These are phyloP conservation scores for Leptinotarsa defecta DNA, from an alignment of 1,140 invertebrate genomes.

Conservation along the genomic window DNA sequence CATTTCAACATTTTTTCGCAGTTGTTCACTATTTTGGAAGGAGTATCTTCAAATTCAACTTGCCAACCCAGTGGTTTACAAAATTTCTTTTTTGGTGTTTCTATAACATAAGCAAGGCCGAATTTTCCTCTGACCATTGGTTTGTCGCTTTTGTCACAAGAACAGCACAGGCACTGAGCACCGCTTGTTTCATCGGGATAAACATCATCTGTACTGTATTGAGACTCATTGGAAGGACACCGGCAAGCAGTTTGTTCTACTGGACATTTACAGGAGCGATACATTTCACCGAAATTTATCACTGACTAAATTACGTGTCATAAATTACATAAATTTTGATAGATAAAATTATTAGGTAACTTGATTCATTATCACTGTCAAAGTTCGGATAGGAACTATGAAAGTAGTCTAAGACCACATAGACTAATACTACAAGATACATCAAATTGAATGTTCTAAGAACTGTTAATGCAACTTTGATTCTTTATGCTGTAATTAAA, in stretches of 20 bases:
- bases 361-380: no score
- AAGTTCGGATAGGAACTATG: no score
- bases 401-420: no score
- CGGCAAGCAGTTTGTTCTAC: background rate
- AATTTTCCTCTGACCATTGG: constrained; percentile 36
- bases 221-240: background rate
- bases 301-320: background rate
- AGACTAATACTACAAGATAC: no score
- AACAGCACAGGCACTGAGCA: background rate
- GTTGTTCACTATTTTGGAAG: constrained; percentile 44
- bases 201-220: background rate
- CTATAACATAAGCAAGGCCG: constrained; percentile 37
- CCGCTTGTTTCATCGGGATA: background rate
- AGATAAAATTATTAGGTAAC: background rate
- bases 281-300: background rate
- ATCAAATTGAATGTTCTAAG: no score
- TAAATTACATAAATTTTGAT: constrained; percentile 10
- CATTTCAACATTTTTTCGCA: constrained; percentile 48
- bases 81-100: constrained; percentile 34
- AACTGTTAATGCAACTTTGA: no score
- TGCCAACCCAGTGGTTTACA: constrained; percentile 48
- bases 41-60: constrained; percentile 48
- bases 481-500: no score
- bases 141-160: constrained; percentile 7
- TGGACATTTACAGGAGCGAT: background rate